Base-by-base conservation (phyloP, 1,140 invertebrate species). In the Drusus annulatus region DNA sequence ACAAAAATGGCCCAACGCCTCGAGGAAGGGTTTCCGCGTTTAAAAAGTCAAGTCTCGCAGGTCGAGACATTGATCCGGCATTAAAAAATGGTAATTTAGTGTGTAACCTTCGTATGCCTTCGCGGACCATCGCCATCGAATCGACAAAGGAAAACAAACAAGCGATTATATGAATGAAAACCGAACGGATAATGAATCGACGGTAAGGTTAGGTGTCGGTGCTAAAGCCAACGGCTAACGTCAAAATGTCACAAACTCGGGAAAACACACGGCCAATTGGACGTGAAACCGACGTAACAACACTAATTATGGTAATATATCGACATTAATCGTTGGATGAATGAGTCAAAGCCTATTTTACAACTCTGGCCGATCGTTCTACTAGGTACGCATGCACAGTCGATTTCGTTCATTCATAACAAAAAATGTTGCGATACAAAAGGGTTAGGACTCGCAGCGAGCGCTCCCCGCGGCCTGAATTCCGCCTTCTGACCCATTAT, bases 261-360 rank as follows among this genome's bases (percentile, higher is more conserved):
- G 36, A 51, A 77, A 77, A 77, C 28, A 77, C 16, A 69, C n/a
- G 2, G 28, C 3, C 36, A 23, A 50, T 69, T 19, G 2, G n/a
- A 17, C n/a, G n/a, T n/a, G 7, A 50, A 69, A 69, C 13, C 36
- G 36, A 23, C 31, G 65, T 69, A 31, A 74, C 36, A 36, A 74
- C 16, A 74, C 71, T 52, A 77, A 77, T 60, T 63, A 65, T 77
- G 36, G 76, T 65, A 77, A 77, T 77, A 77, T 28, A 77, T 77
- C 60, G 45, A 17, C 76, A 77, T 77, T 65, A 77, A 77, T 77
- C 54, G 76, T 17, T 31, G 21, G 36, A 25, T 60, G 58, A 65
- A 77, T 77, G 76, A 77, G 76, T 63, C 76, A 51, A 77, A 77
- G n/a, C 60, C 76, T 51, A 77, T 77, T 77, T 77, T 77, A 77